Conservation (phyloP, 2,797 vertebrate species). For the Poecilia wingei region DNA sequence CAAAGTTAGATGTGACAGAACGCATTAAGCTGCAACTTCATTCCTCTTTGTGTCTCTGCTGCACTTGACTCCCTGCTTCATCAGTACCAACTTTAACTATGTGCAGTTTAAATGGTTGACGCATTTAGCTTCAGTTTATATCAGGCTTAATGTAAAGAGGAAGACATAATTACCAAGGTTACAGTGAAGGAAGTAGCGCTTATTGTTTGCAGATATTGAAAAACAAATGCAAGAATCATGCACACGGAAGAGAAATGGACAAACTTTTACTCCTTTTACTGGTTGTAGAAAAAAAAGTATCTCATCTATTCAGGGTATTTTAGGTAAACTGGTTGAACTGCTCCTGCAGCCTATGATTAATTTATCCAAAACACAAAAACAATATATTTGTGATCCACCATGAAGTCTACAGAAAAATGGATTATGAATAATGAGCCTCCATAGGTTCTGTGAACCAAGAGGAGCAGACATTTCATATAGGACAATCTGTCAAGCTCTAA, state of each 20-base stretch:
- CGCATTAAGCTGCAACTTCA: background rate
- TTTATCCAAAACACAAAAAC: background rate
- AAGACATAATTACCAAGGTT: background rate
- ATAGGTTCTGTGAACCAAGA: background rate
- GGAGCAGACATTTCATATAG: background rate
- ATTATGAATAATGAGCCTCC: background rate
- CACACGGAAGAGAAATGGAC: background rate
- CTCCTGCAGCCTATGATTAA: background rate
- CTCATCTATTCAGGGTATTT: background rate
- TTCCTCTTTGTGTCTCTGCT: background rate
- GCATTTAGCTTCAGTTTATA: background rate
- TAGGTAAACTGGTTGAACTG: background rate
- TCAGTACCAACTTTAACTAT: background rate
- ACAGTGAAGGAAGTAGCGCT: background rate
- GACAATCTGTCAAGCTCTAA: background rate
- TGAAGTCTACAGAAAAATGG: background rate
- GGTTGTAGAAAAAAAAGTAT: background rate
- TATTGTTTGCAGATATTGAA: background rate
- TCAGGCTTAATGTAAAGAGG: background rate
- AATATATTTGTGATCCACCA: background rate
- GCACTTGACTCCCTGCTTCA: background rate
- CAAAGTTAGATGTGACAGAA: background rate
- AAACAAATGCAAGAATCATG: constrained; percentile 13
- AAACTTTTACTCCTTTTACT: no score
- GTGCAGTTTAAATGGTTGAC: background rate